phyloP scores from a whole-genome alignment of 1,140 invertebrate species.

The Bathynomus jamesi region DNA sequence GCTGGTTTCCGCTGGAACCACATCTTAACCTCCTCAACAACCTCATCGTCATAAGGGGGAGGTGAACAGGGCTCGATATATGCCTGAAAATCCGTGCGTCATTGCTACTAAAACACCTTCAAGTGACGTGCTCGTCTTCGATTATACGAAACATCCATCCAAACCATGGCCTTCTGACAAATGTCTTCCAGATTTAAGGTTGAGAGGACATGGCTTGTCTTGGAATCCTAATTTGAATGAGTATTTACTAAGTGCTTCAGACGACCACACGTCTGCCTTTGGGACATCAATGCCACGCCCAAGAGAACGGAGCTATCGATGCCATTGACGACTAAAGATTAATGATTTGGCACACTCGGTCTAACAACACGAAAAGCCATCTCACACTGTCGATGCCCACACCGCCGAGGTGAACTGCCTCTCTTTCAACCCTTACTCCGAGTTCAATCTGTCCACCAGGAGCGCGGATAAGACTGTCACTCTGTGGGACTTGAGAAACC shows the following conservation, averaged over 20 bases:
- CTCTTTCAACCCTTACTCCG: constrained; percentile 98
- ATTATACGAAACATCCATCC: constrained; percentile 99
- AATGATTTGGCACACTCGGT: constrained; percentile 99
- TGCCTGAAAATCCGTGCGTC: constrained; percentile 99
- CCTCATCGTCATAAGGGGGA: constrained; percentile 99
- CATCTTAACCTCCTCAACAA: too few relatives aligned
- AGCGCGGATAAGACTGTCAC: constrained; percentile 85
- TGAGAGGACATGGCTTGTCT: constrained; percentile 90
- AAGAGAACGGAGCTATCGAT: constrained; percentile 92
- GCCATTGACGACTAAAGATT: constrained; percentile 99
- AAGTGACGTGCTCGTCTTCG: constrained; percentile 97
- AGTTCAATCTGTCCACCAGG: constrained; percentile 97
- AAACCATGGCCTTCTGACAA: constrained; percentile 95
- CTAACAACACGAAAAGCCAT: constrained; percentile 94
- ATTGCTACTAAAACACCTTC: constrained; percentile 99
- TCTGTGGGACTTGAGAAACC: constrained; percentile 60
- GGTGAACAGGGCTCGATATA: constrained; percentile 96
- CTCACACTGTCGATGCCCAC: constrained; percentile 97
- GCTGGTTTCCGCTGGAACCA: too few relatives aligned
- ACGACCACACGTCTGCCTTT: constrained; percentile 98
- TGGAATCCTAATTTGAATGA: constrained; percentile 99
- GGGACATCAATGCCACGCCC: constrained; percentile 96
- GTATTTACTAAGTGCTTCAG: constrained; percentile 90
- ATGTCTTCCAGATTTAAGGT: constrained; percentile 79
- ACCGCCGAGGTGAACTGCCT: constrained; percentile 98